Base-by-base conservation (phyloP, 2,113 vertebrate species). In the Nyctereutes procyonoides region DNA sequence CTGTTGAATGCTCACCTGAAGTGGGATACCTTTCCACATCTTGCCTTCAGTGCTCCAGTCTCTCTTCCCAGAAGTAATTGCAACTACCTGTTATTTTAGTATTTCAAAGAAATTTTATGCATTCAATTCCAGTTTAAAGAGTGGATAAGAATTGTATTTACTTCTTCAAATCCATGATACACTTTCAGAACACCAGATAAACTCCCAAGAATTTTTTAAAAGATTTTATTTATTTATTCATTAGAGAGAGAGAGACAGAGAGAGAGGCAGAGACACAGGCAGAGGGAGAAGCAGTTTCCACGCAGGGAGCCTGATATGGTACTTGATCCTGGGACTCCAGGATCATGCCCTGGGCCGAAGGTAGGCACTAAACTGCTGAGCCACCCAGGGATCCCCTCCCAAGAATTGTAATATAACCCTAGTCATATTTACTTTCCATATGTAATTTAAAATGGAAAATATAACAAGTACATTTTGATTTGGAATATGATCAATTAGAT, bases 121-220 rank as follows among this genome's bases (percentile, higher is more conserved):
- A 73, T 77, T 79, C 35, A 35, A 56, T 92, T 93, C n/a, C 35
- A 90, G 69, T 79, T 95, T 79, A 90, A 93, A 77, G 30, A 87
- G 19, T 8, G 60, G n/a, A 32, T 83, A 77, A 87, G 24, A 56
- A 95, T 87, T 82, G 63, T 30, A 88, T 55, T 83, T 58, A 67
- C 77, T 38, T 77, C 43, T 58, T 90, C 26, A 88, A 83, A 83
- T 62, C 93, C 9, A 16, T 83, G 32, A 53, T 51, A 24, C 38
- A 63, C 32, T 90, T 90, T 95, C 62, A 88, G 85, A 60, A 93
- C 11, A 71, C 53, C 71, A 62, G 60, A 93, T 87, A 93, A 90
- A 17, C 28, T 90, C 65, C 9, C 43, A 43, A 43, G 43, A 43
- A 43, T 43, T 43, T 43, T 43, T 7, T 7, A 43, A 43, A 43